Percentiles rank a stretch among this genome's conserved stretches.
Evolutionary conservation across 2,888 invertebrate species (phyloP).

Genomic region (Polymixis flavicincta): DNA sequence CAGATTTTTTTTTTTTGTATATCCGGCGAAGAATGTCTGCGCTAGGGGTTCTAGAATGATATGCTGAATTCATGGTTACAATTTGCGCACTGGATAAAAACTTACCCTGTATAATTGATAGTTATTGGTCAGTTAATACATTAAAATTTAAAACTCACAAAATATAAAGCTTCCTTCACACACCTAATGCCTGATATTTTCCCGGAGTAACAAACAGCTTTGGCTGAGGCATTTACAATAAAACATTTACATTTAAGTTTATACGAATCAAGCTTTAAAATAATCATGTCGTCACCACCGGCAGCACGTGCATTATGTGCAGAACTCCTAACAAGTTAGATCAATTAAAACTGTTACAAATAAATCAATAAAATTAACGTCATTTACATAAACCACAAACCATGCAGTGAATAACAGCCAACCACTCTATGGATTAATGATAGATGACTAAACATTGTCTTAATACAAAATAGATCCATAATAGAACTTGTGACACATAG

Average conservation of each 20-base stretch:
- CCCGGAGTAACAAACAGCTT: too few relatives aligned
- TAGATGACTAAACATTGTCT: background rate
- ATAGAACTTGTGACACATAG: constrained; percentile 3
- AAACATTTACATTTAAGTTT: background rate
- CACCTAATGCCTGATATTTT: background rate
- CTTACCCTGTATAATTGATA: too few relatives aligned
- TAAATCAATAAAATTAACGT: constrained; percentile 9
- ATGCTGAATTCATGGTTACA: too few relatives aligned
- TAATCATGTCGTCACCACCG: constrained; percentile 4
- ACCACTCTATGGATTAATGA: constrained; percentile 12
- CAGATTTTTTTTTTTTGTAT: too few relatives aligned
- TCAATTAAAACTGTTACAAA: constrained; percentile 36
- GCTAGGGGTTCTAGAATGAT: too few relatives aligned
- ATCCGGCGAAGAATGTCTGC: too few relatives aligned
- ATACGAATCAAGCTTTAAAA: background rate
- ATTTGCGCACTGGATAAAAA: too few relatives aligned
- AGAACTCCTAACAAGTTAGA: constrained; percentile 3
- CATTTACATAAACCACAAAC: constrained; percentile 30
- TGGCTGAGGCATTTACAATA: background rate
- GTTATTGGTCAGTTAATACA: too few relatives aligned
- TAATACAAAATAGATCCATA: background rate
- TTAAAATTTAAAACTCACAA: background rate
- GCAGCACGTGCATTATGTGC: background rate
- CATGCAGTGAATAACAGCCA: constrained; percentile 33
- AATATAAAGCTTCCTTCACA: background rate